These are phyloP conservation scores for Phocoena sinus DNA, from an alignment of 2,113 vertebrate genomes.

Conservation along the genomic window DNA sequence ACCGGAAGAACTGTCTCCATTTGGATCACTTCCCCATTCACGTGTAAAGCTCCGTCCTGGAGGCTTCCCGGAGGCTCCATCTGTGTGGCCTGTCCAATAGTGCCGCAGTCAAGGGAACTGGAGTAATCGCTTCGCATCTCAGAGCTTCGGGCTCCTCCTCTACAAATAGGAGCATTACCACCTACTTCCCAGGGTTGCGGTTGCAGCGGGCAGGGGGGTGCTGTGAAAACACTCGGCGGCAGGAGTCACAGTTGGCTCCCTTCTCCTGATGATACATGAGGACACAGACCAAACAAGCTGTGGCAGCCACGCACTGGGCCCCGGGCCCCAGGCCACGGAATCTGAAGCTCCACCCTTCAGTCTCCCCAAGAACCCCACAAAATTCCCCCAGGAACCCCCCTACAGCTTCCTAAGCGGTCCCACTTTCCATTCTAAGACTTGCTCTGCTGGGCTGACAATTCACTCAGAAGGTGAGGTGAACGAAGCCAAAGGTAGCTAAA, in stretches of 20 bases:
- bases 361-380: not conserved
- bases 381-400: not conserved
- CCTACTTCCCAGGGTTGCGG: not conserved
- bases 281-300: not conserved
- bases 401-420: not conserved
- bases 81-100: not conserved
- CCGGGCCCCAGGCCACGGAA: not conserved
- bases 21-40: not conserved
- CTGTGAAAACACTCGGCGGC: not conserved
- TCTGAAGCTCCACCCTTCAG: not conserved
- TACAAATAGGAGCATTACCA: not conserved
- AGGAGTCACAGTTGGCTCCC: not conserved
- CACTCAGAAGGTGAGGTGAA: not conserved
- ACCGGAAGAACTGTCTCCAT: not conserved
- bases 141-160: not conserved
- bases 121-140: not conserved
- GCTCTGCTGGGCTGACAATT: not conserved
- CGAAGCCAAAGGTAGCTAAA: constrained; percentile 4
- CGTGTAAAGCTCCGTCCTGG: not conserved
- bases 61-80: not conserved
- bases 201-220: no score
- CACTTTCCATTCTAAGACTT: constrained; percentile 9
- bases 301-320: not conserved
- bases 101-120: not conserved
- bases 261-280: not conserved